A percentile compares a stretch with the other conserved stretches of the same genome.
These are phyloP conservation scores for Eutrigla gurnardus DNA, from an alignment of 2,797 vertebrate species.

Conservation along the genomic window DNA sequence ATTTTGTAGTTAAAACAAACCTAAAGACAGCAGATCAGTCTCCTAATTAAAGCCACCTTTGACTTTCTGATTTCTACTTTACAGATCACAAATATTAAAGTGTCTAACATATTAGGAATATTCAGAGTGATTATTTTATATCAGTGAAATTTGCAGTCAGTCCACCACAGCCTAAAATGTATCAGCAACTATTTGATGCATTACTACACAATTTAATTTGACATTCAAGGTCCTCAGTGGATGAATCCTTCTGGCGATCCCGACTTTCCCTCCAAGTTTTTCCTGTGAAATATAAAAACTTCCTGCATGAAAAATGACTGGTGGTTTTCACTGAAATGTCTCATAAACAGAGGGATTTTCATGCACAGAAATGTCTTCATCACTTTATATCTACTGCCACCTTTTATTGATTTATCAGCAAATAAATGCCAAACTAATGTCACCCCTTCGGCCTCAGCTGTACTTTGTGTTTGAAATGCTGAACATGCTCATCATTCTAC, in stretches of 20 bases:
- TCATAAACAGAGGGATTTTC: neutral
- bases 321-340: neutral
- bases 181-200: neutral
- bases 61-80: neutral
- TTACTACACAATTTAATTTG: neutral
- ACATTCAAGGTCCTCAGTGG: neutral
- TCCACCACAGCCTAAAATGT: neutral
- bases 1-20: neutral
- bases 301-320: neutral
- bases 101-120: neutral
- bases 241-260: neutral
- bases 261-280: neutral
- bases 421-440: neutral
- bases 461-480: slow-evolving; percentile 3
- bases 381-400: neutral
- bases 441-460: neutral
- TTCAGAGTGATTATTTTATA: neutral
- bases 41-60: neutral
- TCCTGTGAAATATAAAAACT: neutral
- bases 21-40: neutral
- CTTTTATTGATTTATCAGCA: neutral
- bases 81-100: neutral
- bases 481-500: neutral
- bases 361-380: neutral
- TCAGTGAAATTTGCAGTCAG: neutral